These are phyloP conservation scores for Peromyscus nudipes DNA, from an alignment of 2,797 vertebrate genomes.

Conservation along the genomic window DNA sequence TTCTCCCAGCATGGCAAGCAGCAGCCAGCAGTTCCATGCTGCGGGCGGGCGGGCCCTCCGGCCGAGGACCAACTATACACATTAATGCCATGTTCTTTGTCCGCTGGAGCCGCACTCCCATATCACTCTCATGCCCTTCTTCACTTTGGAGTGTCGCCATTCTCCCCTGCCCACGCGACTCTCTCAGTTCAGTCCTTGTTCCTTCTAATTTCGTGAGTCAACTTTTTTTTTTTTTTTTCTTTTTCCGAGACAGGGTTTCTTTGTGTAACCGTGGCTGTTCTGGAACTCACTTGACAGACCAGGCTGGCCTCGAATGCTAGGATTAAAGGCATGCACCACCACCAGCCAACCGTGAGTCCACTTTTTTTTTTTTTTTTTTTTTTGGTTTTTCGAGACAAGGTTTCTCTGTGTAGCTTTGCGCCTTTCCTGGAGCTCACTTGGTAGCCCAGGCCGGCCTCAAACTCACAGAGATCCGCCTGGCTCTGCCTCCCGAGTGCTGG, in stretches of 20 bases:
- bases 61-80: not conserved
- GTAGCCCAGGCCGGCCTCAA: too few species aligned
- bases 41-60: fast-evolving
- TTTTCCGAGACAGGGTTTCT: not conserved
- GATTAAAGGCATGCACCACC: not conserved
- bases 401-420: too few species aligned
- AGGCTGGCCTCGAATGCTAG: not conserved
- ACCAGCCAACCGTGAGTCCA: not conserved
- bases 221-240: not conserved
- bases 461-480: too few species aligned
- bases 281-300: not conserved
- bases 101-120: not conserved
- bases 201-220: not conserved
- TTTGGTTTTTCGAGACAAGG: too few species aligned
- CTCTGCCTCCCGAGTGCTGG: too few species aligned
- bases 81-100: not conserved
- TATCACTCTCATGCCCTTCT: not conserved
- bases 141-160: not conserved
- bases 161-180: not conserved
- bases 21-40: not conserved
- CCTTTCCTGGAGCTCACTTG: too few species aligned
- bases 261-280: not conserved
- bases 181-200: not conserved
- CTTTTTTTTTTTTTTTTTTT: too few species aligned
- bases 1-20: not conserved